Evolutionary conservation across 2,113 vertebrate genomes (phyloP).

Genomic region (Aptenodytes forsteri): DNA sequence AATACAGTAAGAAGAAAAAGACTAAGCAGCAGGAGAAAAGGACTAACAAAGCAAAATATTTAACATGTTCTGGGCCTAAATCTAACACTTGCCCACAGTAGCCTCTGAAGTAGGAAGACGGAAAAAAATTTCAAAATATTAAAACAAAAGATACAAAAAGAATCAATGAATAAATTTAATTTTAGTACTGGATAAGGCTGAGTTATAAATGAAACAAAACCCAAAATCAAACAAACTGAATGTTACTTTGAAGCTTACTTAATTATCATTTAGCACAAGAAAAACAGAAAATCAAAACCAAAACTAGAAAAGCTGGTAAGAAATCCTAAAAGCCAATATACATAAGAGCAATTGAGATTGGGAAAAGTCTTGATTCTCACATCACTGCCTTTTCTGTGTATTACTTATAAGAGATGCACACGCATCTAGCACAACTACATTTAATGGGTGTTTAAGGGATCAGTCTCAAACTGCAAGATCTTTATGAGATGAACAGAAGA

Average conservation of each 20-base stretch:
- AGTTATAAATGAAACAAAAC: not conserved
- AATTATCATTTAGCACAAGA: not conserved
- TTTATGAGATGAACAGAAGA: not conserved
- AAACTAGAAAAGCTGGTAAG: not conserved
- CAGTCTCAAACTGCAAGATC: not conserved
- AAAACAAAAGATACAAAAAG: not conserved
- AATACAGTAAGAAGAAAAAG: not conserved
- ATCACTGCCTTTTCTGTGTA: not conserved
- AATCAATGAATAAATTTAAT: not conserved
- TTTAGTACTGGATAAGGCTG: not conserved
- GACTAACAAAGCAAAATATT: not conserved
- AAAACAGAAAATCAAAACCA: not conserved
- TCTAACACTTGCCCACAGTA: not conserved
- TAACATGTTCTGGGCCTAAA: not conserved
- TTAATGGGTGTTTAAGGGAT: not conserved
- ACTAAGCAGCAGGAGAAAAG: not conserved
- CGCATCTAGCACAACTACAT: not conserved
- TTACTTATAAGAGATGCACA: not conserved
- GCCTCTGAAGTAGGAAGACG: not conserved
- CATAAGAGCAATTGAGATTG: accelerated
- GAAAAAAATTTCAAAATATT: not conserved
- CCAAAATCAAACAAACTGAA: not conserved
- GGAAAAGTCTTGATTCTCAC: not conserved
- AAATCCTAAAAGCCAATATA: not conserved
- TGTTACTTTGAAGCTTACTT: not conserved